Conservation (phyloP, 2,888 invertebrate species). For the Thymelicus sylvestris region DNA sequence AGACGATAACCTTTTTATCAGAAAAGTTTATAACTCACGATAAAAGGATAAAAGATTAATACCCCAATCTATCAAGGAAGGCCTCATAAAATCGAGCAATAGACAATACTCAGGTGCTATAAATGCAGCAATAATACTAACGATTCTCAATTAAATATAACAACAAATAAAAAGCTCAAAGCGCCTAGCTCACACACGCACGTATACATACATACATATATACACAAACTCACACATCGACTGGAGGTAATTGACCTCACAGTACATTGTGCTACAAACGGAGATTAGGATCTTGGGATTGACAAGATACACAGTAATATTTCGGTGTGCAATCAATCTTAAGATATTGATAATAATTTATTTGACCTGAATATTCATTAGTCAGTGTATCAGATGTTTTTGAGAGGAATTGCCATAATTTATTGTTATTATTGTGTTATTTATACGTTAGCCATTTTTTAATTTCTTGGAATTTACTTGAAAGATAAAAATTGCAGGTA, state of each 20-base stretch:
- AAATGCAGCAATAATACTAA: background rate
- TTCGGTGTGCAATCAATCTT: constrained; percentile 19
- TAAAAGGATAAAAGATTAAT: background rate
- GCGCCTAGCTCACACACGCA: background rate
- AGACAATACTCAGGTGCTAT: background rate
- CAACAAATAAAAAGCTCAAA: constrained; percentile 8
- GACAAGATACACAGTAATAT: constrained; percentile 22
- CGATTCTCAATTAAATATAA: constrained; percentile 15
- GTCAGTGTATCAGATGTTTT: background rate
- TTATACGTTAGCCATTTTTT: no score
- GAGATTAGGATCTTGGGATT: constrained; percentile 23
- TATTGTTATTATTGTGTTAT: no score
- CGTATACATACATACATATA: background rate
- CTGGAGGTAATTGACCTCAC: constrained; percentile 19
- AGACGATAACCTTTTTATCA: background rate
- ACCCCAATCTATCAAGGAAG: background rate
- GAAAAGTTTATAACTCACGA: background rate
- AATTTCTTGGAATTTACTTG: no score
- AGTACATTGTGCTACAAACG: constrained; percentile 15
- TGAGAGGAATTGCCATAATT: no score
- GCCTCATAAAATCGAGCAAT: background rate
- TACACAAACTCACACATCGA: background rate
- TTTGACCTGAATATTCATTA: background rate
- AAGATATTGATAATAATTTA: background rate
- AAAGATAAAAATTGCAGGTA: no score